A percentile compares a stretch with the other conserved stretches of the same genome.
Evolutionary conservation across 1,140 invertebrate species (phyloP).

Genomic region (Latrodectus geometricus): DNA sequence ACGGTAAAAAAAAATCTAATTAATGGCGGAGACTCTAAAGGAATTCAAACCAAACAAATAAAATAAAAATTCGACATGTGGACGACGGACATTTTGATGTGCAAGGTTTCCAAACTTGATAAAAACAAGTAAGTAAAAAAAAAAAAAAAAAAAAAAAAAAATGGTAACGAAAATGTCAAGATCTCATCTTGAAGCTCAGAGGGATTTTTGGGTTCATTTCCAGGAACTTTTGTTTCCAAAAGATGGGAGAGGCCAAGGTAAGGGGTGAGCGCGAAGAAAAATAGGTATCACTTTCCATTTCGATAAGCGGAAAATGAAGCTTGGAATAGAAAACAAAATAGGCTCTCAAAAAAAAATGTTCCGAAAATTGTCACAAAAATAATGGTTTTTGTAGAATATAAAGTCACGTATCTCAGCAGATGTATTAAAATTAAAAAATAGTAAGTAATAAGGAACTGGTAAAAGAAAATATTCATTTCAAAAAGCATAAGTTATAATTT

Average conservation of each 20-base stretch:
- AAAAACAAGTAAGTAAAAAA: background rate
- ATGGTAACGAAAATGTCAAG: constrained; percentile 46
- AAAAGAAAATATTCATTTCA: too few species aligned
- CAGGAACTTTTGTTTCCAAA: background rate
- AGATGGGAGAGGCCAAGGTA: background rate
- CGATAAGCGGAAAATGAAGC: background rate
- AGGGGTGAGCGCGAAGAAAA: too few species aligned
- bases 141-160: too few species aligned
- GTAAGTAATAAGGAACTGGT: too few species aligned
- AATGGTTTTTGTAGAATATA: too few species aligned
- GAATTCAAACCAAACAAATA: background rate
- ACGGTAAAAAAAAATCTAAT: background rate
- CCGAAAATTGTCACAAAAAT: background rate
- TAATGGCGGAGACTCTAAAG: background rate
- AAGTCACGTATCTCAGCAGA: too few species aligned
- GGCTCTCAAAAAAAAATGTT: background rate
- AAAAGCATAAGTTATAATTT: too few species aligned
- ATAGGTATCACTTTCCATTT: background rate
- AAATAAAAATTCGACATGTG: constrained; percentile 16
- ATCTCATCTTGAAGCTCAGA: constrained; percentile 1
- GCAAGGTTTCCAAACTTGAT: constrained; percentile 31
- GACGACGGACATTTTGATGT: constrained; percentile 31
- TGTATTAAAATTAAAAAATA: too few species aligned
- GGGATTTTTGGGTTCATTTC: constrained; percentile 11
- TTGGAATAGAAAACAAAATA: background rate